Base-by-base conservation (phyloP, 2,888 invertebrate species). In the Noctua comes region DNA sequence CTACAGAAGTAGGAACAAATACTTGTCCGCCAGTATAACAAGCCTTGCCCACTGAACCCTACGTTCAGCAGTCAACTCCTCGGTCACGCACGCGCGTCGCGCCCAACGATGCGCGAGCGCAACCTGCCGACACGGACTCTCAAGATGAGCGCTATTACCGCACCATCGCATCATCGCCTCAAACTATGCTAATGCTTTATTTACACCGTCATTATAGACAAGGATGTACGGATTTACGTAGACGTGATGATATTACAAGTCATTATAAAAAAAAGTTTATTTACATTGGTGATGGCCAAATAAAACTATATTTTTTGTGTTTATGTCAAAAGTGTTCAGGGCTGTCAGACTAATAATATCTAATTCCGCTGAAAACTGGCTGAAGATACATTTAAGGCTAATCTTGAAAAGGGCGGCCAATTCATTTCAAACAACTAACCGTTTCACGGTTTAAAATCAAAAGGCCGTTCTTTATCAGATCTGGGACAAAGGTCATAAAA, bases 61-160 rank as follows among this genome's bases (percentile, higher is more conserved):
- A 57, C 8, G 4, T 16, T 43, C 48, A 16, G 36, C 59, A 68
- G 46, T 4, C 43, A 13, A 21, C 74, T 59, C 16, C 40, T 43
- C 59, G 68, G 79, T 79, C 86, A 83, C 71, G 87, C 80, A 76
- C 87, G 84, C 51, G 57, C 68, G 48, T 46, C 76, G 31, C 70
- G 71, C 57, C 68, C 64, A 11, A 2, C 43, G 72, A 68, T 71
- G 75, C 69, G 73, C 62, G 21, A 27, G 70, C 71, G 76, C 84
- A 70, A 76, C 70, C 75, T 82, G 76, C 76, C 71, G 79, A 71
- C 79, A 59, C 68, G 36, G 46, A 76, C 57, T 68, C 71, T 76
- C 65, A 57, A 79, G 66, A 68, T 57, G 69, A 43, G 36, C 57
- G 48, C 72, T 69, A 36, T 78, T 83, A 77, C 59, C 59, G 36